Evolutionary conservation across 2,113 vertebrate genomes (phyloP), one percentile per base, ranked within the genome.

Genomic region (Hemiprocne comata): DNA sequence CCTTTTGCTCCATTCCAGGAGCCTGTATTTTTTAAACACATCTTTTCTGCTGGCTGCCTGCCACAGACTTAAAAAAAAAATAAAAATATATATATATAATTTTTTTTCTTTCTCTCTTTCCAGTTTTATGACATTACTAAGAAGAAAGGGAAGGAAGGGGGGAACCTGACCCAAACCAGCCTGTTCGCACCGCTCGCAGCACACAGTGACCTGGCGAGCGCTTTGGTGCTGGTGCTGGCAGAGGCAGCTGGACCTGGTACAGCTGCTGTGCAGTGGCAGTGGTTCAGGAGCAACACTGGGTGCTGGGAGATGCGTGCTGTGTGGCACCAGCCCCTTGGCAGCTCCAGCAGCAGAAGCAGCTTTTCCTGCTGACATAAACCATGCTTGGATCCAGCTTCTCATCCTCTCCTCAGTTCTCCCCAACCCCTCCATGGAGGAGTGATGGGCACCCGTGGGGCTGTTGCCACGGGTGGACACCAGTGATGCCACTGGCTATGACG

Each of bases 1-100:
- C 92, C 53, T 92, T 92, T 36, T 57, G 36, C 70, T 76, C 67
- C 74, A 51, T 51, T 54, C 40, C 55, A 66, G 42, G 17, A 61
- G 34, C 64, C 48, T n/a, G 4, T 17, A n/a, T 64, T 51, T 78
- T 84, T 73, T 11, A 81, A 93, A 80, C 44, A 66, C 25, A 8
- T 58, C 25, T 67, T 85, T 85, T 79, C 89, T 80, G 54, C 89
- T 87, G 61, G 42, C 70, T 91, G 84, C n/a, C 50, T 75, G 80
- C 33, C 51, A 34, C 3, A 2, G 67, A 60, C 38, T n/a, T 83
- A n/a, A n/a, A n/a, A n/a, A n/a, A n/a, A n/a, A 55, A 17, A 55
- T 6, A 55, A 18, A 31, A 7, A 31, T 54, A 29, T 51, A 51
- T 51, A 24, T 24, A 25, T 50, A 8, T 23, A 50, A 26, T 23